Evolutionary conservation across 2,888 invertebrate species (phyloP), one percentile per base, ranked within the genome.

Genomic region (Ormia ochracea): DNA sequence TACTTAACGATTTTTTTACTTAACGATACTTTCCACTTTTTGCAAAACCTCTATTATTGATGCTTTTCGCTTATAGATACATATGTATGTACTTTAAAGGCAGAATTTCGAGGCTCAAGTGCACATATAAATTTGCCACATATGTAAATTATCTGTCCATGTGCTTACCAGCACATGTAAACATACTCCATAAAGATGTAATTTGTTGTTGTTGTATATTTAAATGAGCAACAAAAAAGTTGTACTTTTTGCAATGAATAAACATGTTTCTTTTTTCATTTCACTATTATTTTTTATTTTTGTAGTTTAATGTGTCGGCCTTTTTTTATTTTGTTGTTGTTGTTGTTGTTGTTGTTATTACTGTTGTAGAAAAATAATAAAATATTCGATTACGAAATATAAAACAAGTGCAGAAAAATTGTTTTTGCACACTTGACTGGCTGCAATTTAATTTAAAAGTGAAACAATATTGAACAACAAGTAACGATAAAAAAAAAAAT

Each of bases 371-470:
- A n/a, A n/a, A n/a, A n/a, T n/a, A n/a, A 17, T 26, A 63, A 68
- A 43, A 45, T 31, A 61, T 52, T 72, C 21, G 23, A 61, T 72
- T 72, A 43, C 23, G 33, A 33, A 43, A 50, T 23, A 36, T 41
- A 61, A 69, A 59, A 36, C 36, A 58, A 58, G 19, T 48, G 48
- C 10, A n/a, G 17, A 58, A 61, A 48, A 48, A 31, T 28, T 43
- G 26, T 63, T 52, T 52, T 61, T 59, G 14, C 19, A 36, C 75
- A 61, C 59, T 75, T 61, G 75, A 68, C 52, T 75, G 43, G 21
- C 45, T 41, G 45, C 52, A 61, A 61, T 75, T 75, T 28, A 61
- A 68, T 68, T 54, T 63, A 38, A 36, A 72, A 73, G 19, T 45
- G 4, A 6, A 41, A n/a, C 14, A 9, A 41, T 41, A 36, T 17